Conservation (phyloP, 2,888 invertebrate species). For the Slavum lentiscoides region DNA sequence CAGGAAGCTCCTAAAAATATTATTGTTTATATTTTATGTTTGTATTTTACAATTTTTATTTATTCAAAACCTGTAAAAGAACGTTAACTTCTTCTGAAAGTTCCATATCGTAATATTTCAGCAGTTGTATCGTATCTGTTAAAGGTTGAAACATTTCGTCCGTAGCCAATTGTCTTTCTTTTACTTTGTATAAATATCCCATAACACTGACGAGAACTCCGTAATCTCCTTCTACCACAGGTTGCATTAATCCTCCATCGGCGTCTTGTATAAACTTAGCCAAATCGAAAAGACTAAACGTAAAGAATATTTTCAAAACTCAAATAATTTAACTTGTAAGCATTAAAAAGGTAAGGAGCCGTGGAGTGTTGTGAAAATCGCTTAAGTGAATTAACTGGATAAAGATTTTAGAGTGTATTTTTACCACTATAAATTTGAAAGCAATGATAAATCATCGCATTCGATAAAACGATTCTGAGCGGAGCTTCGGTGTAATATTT, state of each 20-base stretch:
- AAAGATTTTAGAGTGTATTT: no score
- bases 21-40: neutral
- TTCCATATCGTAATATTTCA: slow-evolving; percentile 94
- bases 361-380: no score
- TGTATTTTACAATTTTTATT: neutral
- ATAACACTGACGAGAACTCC: slow-evolving; percentile 87
- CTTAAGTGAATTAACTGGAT: no score
- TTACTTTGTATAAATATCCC: slow-evolving; percentile 89
- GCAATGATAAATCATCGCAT: no score
- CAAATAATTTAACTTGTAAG: neutral
- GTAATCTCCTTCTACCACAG: slow-evolving; percentile 87
- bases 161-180: slow-evolving; percentile 82
- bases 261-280: slow-evolving; percentile 86
- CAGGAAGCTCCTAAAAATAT: slow-evolving; percentile 78
- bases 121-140: slow-evolving; percentile 86
- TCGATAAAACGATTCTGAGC: no score
- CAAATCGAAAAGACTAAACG: slow-evolving; percentile 75
- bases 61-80: slow-evolving; percentile 69
- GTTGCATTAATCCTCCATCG: slow-evolving; percentile 78
- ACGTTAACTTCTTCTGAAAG: slow-evolving; percentile 95
- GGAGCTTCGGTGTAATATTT: no score
- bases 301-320: neutral
- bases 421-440: no score
- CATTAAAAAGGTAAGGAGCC: no score
- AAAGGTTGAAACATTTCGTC: slow-evolving; percentile 96